These are phyloP conservation scores for Brenthis daphne DNA, from an alignment of 2,888 invertebrate genomes.

Conservation along the genomic window DNA sequence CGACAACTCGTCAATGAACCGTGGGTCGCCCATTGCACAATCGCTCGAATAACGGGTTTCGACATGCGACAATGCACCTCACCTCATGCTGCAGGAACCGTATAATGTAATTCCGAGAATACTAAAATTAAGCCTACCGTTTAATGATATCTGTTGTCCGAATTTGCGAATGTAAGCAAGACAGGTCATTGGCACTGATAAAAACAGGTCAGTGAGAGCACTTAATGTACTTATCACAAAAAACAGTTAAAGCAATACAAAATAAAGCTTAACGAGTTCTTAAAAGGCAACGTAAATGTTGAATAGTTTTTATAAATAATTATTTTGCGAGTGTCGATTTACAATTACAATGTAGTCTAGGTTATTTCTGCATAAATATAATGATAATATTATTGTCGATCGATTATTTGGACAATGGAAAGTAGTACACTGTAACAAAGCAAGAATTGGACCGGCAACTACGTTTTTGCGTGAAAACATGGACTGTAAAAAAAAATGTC, in stretches of 20 bases:
- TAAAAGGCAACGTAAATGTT: too few species aligned
- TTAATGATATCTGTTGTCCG: slow-evolving; percentile 7
- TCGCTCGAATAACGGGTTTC: slow-evolving; percentile 59
- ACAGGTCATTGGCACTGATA: slow-evolving; percentile 18
- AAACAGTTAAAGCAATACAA: not conserved
- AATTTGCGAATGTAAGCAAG: slow-evolving; percentile 12
- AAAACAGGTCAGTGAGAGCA: not conserved
- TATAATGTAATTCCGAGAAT: slow-evolving; percentile 26
- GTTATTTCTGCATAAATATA: slow-evolving; percentile 9
- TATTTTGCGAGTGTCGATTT: not conserved
- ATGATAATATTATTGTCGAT: slow-evolving; percentile 23
- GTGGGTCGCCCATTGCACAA: slow-evolving; percentile 68
- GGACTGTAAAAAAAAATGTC: slow-evolving; percentile 52
- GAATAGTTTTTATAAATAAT: not conserved
- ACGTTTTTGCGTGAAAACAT: slow-evolving; percentile 58
- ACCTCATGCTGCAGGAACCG: slow-evolving; percentile 33
- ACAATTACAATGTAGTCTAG: not conserved
- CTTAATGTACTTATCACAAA: not conserved
- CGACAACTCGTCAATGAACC: slow-evolving; percentile 73
- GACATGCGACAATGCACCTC: slow-evolving; percentile 50
- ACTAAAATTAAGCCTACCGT: slow-evolving; percentile 27
- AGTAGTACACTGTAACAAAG: slow-evolving; percentile 43
- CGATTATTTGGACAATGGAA: slow-evolving; percentile 35
- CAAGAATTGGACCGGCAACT: slow-evolving; percentile 55
- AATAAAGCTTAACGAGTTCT: not conserved